phyloP scores from a whole-genome alignment of 1,140 invertebrate genomes.

The Pentalonia nigronervosa region DNA sequence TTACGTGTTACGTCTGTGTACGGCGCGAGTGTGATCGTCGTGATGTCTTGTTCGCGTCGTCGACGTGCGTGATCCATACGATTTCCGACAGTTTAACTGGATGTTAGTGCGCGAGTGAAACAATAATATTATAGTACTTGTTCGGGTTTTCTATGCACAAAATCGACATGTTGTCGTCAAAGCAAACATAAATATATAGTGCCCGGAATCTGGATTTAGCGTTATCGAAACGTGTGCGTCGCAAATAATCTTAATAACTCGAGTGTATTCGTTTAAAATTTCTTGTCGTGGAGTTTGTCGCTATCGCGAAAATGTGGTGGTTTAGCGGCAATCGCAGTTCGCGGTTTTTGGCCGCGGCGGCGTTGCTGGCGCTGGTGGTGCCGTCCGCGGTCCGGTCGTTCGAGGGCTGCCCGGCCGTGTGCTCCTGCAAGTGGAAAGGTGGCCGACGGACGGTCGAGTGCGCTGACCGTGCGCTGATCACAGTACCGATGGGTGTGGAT shows the following conservation, averaged over 20 bases:
- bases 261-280: background rate
- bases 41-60: background rate
- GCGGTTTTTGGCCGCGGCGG: background rate
- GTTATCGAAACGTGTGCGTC: background rate
- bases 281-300: background rate
- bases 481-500: constrained; percentile 76
- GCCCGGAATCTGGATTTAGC: background rate
- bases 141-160: background rate
- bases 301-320: background rate
- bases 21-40: too few relatives aligned
- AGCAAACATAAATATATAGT: background rate
- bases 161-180: background rate
- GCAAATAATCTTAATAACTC: background rate
- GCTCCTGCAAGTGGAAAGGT: constrained; percentile 80
- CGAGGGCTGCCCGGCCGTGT: constrained; percentile 68
- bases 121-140: background rate
- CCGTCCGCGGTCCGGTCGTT: constrained; percentile 66
- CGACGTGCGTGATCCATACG: background rate
- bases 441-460: constrained; percentile 86
- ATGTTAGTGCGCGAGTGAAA: background rate
- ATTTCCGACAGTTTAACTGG: background rate
- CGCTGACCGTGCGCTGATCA: constrained; percentile 69
- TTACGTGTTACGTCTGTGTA: background rate
- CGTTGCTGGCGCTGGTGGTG: background rate
- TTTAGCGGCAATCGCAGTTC: background rate